phyloP scores from a whole-genome alignment of 2,888 invertebrate species.

The Drosophila aldrichi region DNA sequence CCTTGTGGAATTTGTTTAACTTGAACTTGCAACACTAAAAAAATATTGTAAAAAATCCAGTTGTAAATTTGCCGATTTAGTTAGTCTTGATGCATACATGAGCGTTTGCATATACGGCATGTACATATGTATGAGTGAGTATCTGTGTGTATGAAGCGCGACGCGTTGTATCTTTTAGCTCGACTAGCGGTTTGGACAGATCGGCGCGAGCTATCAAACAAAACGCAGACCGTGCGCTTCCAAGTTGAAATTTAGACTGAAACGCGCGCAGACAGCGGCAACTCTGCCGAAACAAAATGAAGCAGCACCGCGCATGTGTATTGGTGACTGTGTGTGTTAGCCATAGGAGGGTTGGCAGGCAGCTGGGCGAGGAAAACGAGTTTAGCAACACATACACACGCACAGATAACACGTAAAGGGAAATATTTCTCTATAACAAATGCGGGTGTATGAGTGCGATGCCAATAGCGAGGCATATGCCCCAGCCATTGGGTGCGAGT shows the following conservation, averaged over 20 bases:
- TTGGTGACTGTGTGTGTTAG: constrained; percentile 37
- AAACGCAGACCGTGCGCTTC: constrained; percentile 59
- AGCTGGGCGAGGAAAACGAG: constrained; percentile 66
- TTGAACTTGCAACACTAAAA: constrained; percentile 28
- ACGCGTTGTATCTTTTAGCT: constrained; percentile 51
- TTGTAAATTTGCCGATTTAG: constrained; percentile 35
- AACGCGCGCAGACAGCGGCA: constrained; percentile 61
- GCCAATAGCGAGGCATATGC: constrained; percentile 28
- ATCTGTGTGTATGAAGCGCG: constrained; percentile 32
- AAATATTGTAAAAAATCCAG: constrained; percentile 32
- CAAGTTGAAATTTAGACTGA: constrained; percentile 69
- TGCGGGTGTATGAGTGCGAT: constrained; percentile 48
- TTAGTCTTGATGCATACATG: constrained; percentile 23
- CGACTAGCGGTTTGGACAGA: constrained; percentile 41
- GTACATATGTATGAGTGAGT: constrained; percentile 3
- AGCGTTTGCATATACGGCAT: constrained; percentile 12
- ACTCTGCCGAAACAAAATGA: constrained; percentile 76
- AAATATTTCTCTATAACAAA: constrained; percentile 74
- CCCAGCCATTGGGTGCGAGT: constrained; percentile 34
- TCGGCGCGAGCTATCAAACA: constrained; percentile 42
- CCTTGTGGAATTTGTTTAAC: constrained; percentile 12
- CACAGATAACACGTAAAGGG: constrained; percentile 9
- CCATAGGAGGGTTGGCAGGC: constrained; percentile 47
- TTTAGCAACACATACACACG: constrained; percentile 44
- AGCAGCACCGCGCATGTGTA: constrained; percentile 62